Conservation (phyloP, 2,888 invertebrate genomes). For the Xestoiulus laeticollis region DNA sequence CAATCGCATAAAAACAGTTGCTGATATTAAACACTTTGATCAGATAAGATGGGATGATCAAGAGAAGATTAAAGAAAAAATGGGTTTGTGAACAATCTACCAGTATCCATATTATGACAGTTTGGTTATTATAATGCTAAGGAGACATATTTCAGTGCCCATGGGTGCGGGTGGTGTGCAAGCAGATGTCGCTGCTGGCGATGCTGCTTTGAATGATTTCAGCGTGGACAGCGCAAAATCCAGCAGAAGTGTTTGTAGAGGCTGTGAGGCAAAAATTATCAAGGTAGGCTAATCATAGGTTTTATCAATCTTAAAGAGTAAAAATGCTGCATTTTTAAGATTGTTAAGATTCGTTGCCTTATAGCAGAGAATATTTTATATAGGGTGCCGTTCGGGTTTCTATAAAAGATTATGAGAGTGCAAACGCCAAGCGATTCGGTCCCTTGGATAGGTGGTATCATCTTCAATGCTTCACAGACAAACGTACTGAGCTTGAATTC, state of each 20-base stretch:
- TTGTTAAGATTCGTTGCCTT: too few relatives aligned
- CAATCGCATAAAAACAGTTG: slow-evolving; percentile 76
- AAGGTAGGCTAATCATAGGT: slow-evolving; percentile 70
- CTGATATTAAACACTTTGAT: slow-evolving; percentile 83
- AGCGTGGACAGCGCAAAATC: slow-evolving; percentile 87
- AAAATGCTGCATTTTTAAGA: neutral
- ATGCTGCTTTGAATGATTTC: slow-evolving; percentile 71
- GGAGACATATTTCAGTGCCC: slow-evolving; percentile 19
- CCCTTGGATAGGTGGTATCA: slow-evolving; percentile 92
- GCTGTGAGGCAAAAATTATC: slow-evolving; percentile 84
- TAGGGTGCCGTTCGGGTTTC: slow-evolving; percentile 79
- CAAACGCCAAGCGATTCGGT: slow-evolving; percentile 81
- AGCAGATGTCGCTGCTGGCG: slow-evolving; percentile 14
- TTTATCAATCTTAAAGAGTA: neutral
- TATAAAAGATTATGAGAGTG: slow-evolving; percentile 85
- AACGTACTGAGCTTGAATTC: slow-evolving; percentile 77
- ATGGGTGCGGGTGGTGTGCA: slow-evolving; percentile 48
- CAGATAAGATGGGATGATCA: slow-evolving; percentile 85
- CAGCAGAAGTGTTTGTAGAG: slow-evolving; percentile 79
- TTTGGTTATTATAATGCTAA: neutral
- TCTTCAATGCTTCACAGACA: slow-evolving; percentile 84
- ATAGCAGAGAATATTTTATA: slow-evolving; percentile 57
- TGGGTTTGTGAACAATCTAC: slow-evolving; percentile 68
- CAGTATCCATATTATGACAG: neutral
- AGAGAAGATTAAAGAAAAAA: slow-evolving; percentile 74